These are phyloP conservation scores for Conchocele bisecta DNA, from an alignment of 2,888 invertebrate species.

Conservation along the genomic window DNA sequence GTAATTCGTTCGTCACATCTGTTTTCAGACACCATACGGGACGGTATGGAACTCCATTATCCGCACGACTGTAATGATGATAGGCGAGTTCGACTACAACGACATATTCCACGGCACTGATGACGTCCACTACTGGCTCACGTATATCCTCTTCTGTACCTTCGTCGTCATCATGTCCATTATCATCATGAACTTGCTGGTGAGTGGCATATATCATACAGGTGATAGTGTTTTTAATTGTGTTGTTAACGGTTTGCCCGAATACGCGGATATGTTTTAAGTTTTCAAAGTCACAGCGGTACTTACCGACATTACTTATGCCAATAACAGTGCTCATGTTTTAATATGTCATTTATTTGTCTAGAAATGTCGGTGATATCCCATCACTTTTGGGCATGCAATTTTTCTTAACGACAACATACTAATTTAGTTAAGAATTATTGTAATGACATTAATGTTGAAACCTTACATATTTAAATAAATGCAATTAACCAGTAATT, in stretches of 20 bases:
- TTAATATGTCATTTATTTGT: not conserved
- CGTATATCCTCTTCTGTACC: slow-evolving; percentile 81
- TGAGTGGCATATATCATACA: slow-evolving; percentile 61
- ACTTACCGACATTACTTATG: too few species aligned
- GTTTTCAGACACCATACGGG: slow-evolving; percentile 72
- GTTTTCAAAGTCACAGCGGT: too few species aligned
- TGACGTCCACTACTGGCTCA: slow-evolving; percentile 63
- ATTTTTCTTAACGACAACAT: too few species aligned
- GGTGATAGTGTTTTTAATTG: too few species aligned
- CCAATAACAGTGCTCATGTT: too few species aligned
- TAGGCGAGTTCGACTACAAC: slow-evolving; percentile 82
- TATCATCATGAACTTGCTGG: slow-evolving; percentile 83
- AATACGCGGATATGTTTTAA: too few species aligned
- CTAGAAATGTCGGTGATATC: not conserved
- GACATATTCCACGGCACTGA: slow-evolving; percentile 69
- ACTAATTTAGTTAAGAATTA: too few species aligned
- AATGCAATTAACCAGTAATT: too few species aligned
- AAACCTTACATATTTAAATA: too few species aligned
- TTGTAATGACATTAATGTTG: too few species aligned
- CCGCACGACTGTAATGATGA: slow-evolving; percentile 82
- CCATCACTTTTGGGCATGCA: too few species aligned
- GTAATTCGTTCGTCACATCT: too few species aligned
- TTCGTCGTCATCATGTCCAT: slow-evolving; percentile 81
- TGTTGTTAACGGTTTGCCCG: not conserved
- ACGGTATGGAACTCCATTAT: slow-evolving; percentile 73